Evolutionary conservation across 2,113 vertebrate species (phyloP).

Genomic region (Rhizomys pruinosus): DNA sequence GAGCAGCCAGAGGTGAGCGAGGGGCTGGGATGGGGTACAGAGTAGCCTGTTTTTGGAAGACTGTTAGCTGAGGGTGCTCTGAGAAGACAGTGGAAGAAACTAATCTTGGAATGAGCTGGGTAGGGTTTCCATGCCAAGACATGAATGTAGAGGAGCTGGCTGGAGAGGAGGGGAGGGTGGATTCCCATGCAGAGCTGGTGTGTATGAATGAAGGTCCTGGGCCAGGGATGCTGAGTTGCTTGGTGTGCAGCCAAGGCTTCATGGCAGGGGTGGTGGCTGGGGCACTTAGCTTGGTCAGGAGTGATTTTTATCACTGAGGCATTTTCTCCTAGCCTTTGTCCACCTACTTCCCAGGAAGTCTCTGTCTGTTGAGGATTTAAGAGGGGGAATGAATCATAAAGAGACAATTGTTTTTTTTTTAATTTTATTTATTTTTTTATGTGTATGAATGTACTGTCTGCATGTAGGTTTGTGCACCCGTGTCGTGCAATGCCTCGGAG

Average conservation of each 20-base stretch:
- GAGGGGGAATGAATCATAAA: background rate
- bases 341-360: background rate
- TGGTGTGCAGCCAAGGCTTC: too few relatives aligned
- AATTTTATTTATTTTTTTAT: too few relatives aligned
- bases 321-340: background rate
- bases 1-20: background rate
- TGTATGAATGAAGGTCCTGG: background rate
- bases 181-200: fast-evolving
- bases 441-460: too few relatives aligned
- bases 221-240: fast-evolving
- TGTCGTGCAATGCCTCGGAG: too few relatives aligned
- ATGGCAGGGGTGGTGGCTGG: background rate
- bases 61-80: background rate
- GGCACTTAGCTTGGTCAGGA: background rate
- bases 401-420: too few relatives aligned
- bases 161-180: background rate
- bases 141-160: background rate
- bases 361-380: background rate
- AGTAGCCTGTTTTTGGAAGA: too few relatives aligned
- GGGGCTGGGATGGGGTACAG: fast-evolving
- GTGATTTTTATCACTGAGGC: background rate
- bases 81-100: background rate
- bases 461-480: too few relatives aligned
- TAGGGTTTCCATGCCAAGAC: background rate
- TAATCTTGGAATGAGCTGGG: background rate